phyloP scores from a whole-genome alignment of 2,888 invertebrate genomes.

The Conchocele bisecta region DNA sequence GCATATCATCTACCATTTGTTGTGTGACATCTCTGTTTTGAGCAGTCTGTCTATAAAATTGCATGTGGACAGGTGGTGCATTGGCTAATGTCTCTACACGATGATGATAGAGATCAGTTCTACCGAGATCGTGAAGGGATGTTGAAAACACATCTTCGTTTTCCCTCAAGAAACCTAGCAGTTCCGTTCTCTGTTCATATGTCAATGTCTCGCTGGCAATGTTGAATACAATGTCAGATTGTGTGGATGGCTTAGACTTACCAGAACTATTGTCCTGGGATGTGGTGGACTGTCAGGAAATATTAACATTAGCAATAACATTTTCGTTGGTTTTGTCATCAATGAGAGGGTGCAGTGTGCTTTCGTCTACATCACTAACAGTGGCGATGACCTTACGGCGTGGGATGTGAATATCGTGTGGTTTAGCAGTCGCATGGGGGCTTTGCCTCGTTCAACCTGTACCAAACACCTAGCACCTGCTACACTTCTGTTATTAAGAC shows the following conservation, averaged over 20 bases:
- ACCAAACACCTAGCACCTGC: slow-evolving; percentile 11
- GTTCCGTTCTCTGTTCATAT: slow-evolving; percentile 6
- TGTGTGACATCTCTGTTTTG: not conserved
- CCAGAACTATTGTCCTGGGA: too few species aligned
- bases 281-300: too few species aligned
- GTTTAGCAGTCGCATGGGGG: not conserved
- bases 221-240: too few species aligned
- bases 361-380: slow-evolving; percentile 4
- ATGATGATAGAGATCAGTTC: slow-evolving; percentile 1
- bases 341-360: too few species aligned
- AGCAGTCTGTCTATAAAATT: not conserved
- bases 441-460: not conserved
- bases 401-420: slow-evolving; percentile 2
- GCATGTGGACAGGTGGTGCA: slow-evolving; percentile 2
- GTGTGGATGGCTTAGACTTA: too few species aligned
- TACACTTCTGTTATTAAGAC: not conserved
- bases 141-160: slow-evolving; percentile 3
- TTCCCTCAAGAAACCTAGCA: not conserved
- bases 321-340: too few species aligned
- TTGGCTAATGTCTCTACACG: not conserved
- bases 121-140: slow-evolving; percentile 2
- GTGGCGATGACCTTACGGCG: slow-evolving; percentile 2
- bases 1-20: slow-evolving; percentile 18
- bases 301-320: too few species aligned
- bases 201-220: too few species aligned